These are phyloP conservation scores for Drosophila putrida DNA, from an alignment of 2,888 invertebrate genomes.

Conservation along the genomic window DNA sequence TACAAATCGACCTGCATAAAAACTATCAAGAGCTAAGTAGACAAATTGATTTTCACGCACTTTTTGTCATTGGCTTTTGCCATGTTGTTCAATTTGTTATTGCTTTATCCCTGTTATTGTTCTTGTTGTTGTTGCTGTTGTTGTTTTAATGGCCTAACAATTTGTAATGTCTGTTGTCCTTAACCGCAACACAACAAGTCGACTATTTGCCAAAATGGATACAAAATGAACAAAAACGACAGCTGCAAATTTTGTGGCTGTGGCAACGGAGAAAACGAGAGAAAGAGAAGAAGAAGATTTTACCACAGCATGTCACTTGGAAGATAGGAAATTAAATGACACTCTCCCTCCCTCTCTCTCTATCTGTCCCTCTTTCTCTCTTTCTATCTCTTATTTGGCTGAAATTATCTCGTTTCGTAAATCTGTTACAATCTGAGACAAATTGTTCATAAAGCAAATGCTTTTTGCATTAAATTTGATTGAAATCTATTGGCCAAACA, in stretches of 20 bases:
- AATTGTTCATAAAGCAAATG: constrained; percentile 29
- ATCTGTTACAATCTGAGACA: constrained; percentile 17
- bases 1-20: constrained; percentile 43
- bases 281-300: neutral
- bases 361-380: neutral
- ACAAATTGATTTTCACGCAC: constrained; percentile 65
- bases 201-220: constrained; percentile 50
- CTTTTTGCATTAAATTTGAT: constrained; percentile 23
- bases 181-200: constrained; percentile 44
- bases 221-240: constrained; percentile 27
- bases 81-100: constrained; percentile 37
- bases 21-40: constrained; percentile 48
- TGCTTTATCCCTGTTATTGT: constrained; percentile 4
- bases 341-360: neutral
- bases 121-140: constrained; percentile 18
- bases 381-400: neutral
- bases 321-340: no score
- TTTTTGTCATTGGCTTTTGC: constrained; percentile 54
- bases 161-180: constrained; percentile 48
- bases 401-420: constrained; percentile 5
- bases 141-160: constrained; percentile 51
- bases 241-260: constrained; percentile 23
- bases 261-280: neutral
- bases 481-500: constrained; percentile 44
- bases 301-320: constrained; percentile 14